phyloP scores from a whole-genome alignment of 35 echinoderm and acorn worm species.

The Patiria miniata region DNA sequence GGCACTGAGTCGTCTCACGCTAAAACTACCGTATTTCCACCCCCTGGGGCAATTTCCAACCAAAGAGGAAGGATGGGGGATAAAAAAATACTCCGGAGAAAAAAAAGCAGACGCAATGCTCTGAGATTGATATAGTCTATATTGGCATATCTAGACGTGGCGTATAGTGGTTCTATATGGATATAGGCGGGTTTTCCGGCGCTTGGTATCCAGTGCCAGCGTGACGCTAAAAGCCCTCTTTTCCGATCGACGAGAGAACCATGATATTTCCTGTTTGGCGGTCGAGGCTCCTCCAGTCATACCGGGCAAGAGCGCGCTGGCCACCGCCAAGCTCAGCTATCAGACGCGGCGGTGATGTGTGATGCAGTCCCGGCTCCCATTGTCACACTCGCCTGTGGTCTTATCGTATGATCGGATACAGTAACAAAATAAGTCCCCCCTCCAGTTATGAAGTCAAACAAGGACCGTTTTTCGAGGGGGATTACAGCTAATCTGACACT shows the following conservation, averaged over 20 bases:
- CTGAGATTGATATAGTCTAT: slow-evolving; percentile 30
- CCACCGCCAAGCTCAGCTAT: background rate
- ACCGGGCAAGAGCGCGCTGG: background rate
- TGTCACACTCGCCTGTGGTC: no score
- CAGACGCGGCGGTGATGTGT: no score
- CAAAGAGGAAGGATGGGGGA: no score
- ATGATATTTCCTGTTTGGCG: slow-evolving; percentile 33
- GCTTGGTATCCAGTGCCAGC: slow-evolving; percentile 8
- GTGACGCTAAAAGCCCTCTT: slow-evolving; percentile 18
- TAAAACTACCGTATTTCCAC: slow-evolving; percentile 28
- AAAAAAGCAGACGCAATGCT: background rate
- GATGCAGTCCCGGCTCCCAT: no score
- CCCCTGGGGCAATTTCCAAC: background rate
- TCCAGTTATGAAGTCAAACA: background rate
- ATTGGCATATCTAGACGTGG: slow-evolving; percentile 20
- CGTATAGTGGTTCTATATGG: slow-evolving; percentile 3
- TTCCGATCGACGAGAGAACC: slow-evolving; percentile 12
- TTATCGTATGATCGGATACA: background rate
- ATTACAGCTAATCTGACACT: background rate
- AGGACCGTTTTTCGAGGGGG: background rate
- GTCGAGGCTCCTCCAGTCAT: background rate
- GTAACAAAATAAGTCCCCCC: background rate
- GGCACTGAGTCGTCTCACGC: slow-evolving; percentile 17
- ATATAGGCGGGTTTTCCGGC: slow-evolving; percentile 29
- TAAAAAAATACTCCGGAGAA: no score